Conservation (phyloP, 1,140 invertebrate genomes). For the Bathynomus jamesi region DNA sequence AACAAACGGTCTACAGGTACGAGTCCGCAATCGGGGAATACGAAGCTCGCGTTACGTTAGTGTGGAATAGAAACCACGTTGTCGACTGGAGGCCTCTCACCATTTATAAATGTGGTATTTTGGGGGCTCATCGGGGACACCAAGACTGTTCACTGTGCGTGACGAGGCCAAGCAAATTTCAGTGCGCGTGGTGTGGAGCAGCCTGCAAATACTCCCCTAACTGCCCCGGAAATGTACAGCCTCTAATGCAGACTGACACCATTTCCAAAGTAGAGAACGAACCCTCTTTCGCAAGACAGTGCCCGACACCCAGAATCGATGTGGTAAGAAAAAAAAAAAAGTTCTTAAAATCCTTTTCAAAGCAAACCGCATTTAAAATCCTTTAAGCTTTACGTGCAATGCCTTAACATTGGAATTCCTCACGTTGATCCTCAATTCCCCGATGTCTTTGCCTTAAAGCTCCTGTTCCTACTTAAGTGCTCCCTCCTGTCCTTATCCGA, state of each 20-base stretch:
- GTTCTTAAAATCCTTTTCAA: not conserved
- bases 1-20: conserved; percentile 82
- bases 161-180: conserved; percentile 70
- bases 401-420: not conserved
- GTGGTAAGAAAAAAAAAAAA: conserved; percentile 52
- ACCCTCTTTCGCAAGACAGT: conserved; percentile 47
- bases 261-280: conserved; percentile 57
- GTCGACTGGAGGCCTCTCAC: conserved; percentile 81
- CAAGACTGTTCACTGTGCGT: conserved; percentile 91
- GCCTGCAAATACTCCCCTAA: conserved; percentile 75
- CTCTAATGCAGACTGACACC: conserved; percentile 61
- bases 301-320: conserved; percentile 85
- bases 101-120: conserved; percentile 86
- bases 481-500: not conserved
- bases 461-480: not conserved
- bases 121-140: conserved; percentile 82
- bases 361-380: not conserved
- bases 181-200: conserved; percentile 85
- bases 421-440: not conserved
- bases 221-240: conserved; percentile 62
- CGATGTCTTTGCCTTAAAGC: not conserved
- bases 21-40: conserved; percentile 75
- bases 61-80: conserved; percentile 88
- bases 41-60: conserved; percentile 75
- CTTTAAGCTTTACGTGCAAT: too few species aligned